phyloP scores from a whole-genome alignment of 2,797 vertebrate species.

The Sparidentex hasta region DNA sequence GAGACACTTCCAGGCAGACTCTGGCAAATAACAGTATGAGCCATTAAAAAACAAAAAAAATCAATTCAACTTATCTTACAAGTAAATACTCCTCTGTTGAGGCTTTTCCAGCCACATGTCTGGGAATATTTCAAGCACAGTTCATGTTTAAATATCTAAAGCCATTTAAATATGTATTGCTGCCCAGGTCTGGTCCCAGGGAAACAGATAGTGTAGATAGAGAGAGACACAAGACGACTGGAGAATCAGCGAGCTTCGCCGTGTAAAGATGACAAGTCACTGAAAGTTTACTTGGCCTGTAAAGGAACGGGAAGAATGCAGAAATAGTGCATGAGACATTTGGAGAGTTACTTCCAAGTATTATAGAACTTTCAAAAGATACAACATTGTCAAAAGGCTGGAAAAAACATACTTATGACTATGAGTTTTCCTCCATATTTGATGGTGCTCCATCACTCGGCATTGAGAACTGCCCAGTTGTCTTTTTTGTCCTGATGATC shows the following conservation, averaged over 20 bases:
- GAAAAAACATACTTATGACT: constrained; percentile 72
- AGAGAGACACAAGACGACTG: constrained; percentile 74
- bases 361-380: background rate
- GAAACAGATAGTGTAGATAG: constrained; percentile 70
- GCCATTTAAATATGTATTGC: constrained; percentile 79
- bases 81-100: constrained; percentile 57
- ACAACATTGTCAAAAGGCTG: background rate
- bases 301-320: constrained; percentile 25
- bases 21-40: constrained; percentile 82
- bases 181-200: constrained; percentile 76
- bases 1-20: constrained; percentile 73
- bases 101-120: constrained; percentile 56
- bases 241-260: constrained; percentile 67
- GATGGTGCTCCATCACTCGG: constrained; percentile 63
- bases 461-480: constrained; percentile 72
- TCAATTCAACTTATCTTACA: constrained; percentile 74
- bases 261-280: constrained; percentile 62
- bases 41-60: constrained; percentile 59
- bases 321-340: constrained; percentile 17
- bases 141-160: constrained; percentile 75
- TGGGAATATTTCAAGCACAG: constrained; percentile 68
- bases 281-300: constrained; percentile 82
- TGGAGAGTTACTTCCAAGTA: background rate
- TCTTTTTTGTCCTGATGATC: constrained; percentile 76
- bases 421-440: constrained; percentile 56